Evolutionary conservation across 64 coral and sea anemone genomes (phyloP).

Genomic region (Stylophora pistillata): DNA sequence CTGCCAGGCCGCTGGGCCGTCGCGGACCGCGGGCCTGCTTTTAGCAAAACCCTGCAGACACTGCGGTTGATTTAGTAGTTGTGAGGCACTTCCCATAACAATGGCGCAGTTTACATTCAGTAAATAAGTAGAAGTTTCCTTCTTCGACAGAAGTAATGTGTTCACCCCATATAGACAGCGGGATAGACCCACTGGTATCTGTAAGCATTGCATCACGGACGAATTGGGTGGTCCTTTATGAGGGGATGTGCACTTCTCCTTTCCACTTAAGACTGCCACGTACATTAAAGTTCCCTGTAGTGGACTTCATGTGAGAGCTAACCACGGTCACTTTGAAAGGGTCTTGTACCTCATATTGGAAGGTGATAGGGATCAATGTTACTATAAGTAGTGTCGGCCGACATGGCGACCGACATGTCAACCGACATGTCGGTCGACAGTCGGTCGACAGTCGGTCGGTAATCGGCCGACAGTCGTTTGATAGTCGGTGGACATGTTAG

Average conservation of each 20-base stretch:
- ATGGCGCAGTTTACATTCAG: not conserved
- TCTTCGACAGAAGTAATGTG: slow-evolving; percentile 3
- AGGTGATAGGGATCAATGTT: no score
- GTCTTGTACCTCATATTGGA: not conserved
- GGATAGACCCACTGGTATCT: slow-evolving; percentile 3
- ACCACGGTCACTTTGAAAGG: not conserved
- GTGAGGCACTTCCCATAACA: slow-evolving; percentile 3
- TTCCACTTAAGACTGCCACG: slow-evolving; percentile 10
- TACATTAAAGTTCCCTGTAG: slow-evolving; percentile 12
- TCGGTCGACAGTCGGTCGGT: no score
- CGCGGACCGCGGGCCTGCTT: no score
- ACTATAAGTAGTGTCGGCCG: no score
- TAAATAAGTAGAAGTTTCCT: not conserved
- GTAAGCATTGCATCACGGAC: slow-evolving; percentile 33
- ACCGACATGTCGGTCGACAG: no score
- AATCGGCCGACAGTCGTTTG: no score
- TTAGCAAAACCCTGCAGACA: no score
- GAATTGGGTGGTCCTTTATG: not conserved
- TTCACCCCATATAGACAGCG: not conserved
- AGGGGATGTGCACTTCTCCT: slow-evolving; percentile 1
- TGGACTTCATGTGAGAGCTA: not conserved
- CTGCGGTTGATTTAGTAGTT: not conserved
- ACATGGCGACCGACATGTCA: no score
- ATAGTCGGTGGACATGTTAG: no score
- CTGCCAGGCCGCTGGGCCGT: no score